Base-by-base conservation (phyloP, 2,888 invertebrate genomes). In the Acholoe squamosa region DNA sequence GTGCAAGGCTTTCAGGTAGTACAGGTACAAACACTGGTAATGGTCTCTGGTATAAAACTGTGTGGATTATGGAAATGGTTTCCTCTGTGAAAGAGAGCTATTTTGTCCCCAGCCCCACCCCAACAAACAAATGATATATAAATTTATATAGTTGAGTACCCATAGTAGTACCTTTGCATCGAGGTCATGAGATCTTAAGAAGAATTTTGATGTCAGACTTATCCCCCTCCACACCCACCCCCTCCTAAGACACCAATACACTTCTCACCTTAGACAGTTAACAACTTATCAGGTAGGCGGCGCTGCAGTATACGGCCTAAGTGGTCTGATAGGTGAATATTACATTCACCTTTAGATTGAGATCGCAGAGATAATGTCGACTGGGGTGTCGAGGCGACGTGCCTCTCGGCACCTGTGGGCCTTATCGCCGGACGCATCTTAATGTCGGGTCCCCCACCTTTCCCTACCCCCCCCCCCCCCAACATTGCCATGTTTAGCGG, bases 281-380 rank as follows among this genome's bases (percentile, higher is more conserved):
- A 7, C 61, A n/a, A 19, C 19, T 61, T 61, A 14, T 19, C 61
- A 14, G 76, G 76, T 31, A 25, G 76, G 80, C 80, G 16, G 34
- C 33, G 19, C n/a, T 34, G 22, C 80, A 43, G 14, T 22, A 7
- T 80, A 43, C 14, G 80, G 31, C 43, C 80, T 80, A 80, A 80
- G n/a, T 80, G 80, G 80, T 10, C 34, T 34, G 43, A 80, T 80
- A 80, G 80, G n/a, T 80, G 80, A 43, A 80, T 43, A 80, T 80
- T 80, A 80, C 80, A 80, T 34, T 76, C n/a, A n/a, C 80, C 80
- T 80, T 80, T 33, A 43, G 80, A 80, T 80, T 80, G 80, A 80
- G 80, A 80, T 80, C 12, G 80, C 7, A 16, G 80, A 80, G 80
- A 80, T 80, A 80, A 34, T 80, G 80, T 80, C 80, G 80, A 0